Percentiles rank a stretch among this genome's conserved stretches.
phyloP scores from a whole-genome alignment of 2,797 vertebrate species.

The Argentina silus region DNA sequence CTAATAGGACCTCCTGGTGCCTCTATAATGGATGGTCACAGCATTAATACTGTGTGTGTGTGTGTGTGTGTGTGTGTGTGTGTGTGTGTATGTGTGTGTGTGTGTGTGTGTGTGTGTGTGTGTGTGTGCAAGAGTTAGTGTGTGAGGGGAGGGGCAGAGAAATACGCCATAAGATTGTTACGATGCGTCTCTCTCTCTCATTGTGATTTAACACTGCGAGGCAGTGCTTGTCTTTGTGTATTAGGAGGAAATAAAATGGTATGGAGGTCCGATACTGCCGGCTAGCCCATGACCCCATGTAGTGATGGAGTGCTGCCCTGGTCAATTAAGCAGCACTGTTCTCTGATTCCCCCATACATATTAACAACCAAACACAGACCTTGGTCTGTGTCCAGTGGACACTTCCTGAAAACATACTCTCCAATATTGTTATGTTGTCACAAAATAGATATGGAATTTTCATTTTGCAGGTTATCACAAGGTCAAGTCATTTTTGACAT shows the following conservation, averaged over 20 bases:
- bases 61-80: not conserved
- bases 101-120: conserved; percentile 22
- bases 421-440: conserved; percentile 30
- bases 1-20: conserved; percentile 57
- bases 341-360: conserved; percentile 52
- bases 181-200: conserved; percentile 23
- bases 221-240: conserved; percentile 47
- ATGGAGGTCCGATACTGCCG: conserved; percentile 37
- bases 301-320: conserved; percentile 48
- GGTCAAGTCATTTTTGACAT: conserved; percentile 65
- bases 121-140: not conserved
- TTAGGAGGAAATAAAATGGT: conserved; percentile 52
- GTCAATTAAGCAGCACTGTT: conserved; percentile 55
- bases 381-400: conserved; percentile 14
- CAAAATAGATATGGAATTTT: conserved; percentile 56
- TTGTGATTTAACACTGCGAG: conserved; percentile 45
- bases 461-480: conserved; percentile 47
- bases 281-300: conserved; percentile 47
- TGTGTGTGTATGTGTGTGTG: conserved; percentile 19
- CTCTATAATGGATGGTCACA: conserved; percentile 28
- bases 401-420: conserved; percentile 50
- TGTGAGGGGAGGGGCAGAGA: conserved; percentile 27
- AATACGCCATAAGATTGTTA: conserved; percentile 8
- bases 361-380: conserved; percentile 48
- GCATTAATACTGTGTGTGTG: conserved; percentile 6